These are phyloP conservation scores for Scytalopus superciliaris DNA, from an alignment of 2,113 vertebrate species.

Conservation along the genomic window DNA sequence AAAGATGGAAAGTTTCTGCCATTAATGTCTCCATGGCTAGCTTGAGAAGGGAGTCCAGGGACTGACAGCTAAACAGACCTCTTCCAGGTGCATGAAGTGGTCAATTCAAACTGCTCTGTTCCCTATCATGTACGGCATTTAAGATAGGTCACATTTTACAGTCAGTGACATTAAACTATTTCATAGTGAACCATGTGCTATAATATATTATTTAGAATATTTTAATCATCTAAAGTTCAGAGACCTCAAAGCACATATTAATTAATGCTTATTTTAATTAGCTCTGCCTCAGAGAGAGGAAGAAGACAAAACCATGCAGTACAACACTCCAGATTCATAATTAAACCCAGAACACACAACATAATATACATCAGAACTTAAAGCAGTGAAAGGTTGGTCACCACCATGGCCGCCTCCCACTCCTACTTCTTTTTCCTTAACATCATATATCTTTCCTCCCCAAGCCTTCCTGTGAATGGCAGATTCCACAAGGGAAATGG, in stretches of 20 bases:
- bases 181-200: neutral
- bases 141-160: neutral
- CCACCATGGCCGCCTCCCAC: neutral
- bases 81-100: neutral
- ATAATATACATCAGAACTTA: neutral
- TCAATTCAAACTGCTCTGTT: neutral
- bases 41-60: neutral
- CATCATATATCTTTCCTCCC: neutral
- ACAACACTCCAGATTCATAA: neutral
- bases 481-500: neutral
- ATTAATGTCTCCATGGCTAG: neutral
- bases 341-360: constrained; percentile 12
- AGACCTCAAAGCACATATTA: constrained; percentile 40
- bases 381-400: neutral
- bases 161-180: neutral
- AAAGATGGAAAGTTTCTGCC: neutral
- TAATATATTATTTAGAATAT: constrained; percentile 49
- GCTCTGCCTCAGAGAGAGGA: neutral
- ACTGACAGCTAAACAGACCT: neutral
- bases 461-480: neutral
- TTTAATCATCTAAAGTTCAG: constrained; percentile 46
- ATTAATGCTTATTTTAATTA: constrained; percentile 60
- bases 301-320: constrained; percentile 1
- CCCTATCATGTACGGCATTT: neutral
- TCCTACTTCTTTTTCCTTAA: neutral